A percentile compares a stretch with the other conserved stretches of the same genome.
Conservation (phyloP, 2,888 invertebrate species). For the Lasioglossum oenotherae region DNA sequence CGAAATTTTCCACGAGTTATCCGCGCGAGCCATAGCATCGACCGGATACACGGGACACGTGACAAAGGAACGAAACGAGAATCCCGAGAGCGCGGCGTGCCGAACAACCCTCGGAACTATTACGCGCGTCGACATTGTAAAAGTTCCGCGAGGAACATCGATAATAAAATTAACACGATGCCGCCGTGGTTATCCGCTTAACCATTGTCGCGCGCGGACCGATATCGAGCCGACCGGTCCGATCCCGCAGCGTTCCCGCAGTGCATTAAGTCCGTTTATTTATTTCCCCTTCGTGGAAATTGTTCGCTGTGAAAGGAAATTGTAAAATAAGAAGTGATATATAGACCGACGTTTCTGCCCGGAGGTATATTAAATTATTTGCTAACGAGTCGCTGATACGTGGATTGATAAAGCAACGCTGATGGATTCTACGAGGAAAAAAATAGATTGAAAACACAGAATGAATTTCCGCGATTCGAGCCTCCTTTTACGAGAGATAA, state of each 20-base stretch:
- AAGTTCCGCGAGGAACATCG: slow-evolving; percentile 42
- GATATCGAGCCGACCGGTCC: slow-evolving; percentile 8
- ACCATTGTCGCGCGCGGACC: not conserved
- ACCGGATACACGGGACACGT: slow-evolving; percentile 3
- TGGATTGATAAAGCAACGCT: not conserved
- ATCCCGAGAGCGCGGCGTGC: not conserved
- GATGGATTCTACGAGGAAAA: not conserved
- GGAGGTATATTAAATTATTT: not conserved
- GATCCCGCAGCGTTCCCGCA: not conserved
- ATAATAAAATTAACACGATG: slow-evolving; percentile 48
- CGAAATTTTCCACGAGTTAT: slow-evolving; percentile 50
- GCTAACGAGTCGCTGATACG: not conserved
- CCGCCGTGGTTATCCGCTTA: slow-evolving; percentile 1
- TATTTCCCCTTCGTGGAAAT: not conserved
- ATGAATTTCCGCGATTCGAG: not conserved
- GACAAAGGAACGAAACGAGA: slow-evolving; percentile 41
- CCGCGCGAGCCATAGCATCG: slow-evolving; percentile 26
- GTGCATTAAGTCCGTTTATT: not conserved
- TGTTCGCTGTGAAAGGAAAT: not conserved
- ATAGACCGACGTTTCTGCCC: not conserved
- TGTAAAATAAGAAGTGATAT: not conserved
- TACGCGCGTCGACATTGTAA: slow-evolving; percentile 37
- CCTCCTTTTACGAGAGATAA: not conserved
- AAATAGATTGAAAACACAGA: not conserved
- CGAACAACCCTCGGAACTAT: slow-evolving; percentile 39